phyloP scores from a whole-genome alignment of 2,797 vertebrate genomes.

The Orientallactaga sibirica region DNA sequence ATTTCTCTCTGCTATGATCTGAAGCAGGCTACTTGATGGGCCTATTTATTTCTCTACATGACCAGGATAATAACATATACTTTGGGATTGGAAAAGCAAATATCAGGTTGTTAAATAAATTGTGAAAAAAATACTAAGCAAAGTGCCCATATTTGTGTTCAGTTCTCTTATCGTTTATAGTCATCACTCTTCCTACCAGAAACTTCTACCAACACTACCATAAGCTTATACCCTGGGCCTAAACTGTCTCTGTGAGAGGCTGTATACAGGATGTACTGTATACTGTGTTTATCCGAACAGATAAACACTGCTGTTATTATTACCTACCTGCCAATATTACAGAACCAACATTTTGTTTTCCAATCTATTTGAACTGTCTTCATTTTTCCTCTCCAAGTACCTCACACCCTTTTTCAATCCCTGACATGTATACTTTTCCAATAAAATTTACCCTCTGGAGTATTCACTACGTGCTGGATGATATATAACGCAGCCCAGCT shows the following conservation, averaged over 20 bases:
- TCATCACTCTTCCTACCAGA: not conserved
- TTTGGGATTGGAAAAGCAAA: slow-evolving; percentile 22
- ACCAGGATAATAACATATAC: slow-evolving; percentile 11
- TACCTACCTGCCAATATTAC: not conserved
- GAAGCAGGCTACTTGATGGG: not conserved
- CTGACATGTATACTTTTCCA: slow-evolving; percentile 13
- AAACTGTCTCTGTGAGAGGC: not conserved
- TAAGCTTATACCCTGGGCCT: not conserved
- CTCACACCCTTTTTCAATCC: slow-evolving; percentile 20
- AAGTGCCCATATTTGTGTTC: not conserved
- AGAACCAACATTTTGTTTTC: not conserved
- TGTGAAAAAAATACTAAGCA: slow-evolving; percentile 32
- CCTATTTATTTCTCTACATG: slow-evolving; percentile 4
- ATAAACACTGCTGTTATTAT: not conserved
- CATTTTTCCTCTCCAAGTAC: not conserved
- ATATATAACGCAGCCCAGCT: not conserved
- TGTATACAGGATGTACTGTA: not conserved
- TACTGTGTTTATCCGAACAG: not conserved
- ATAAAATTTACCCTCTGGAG: not conserved
- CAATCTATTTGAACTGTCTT: not conserved
- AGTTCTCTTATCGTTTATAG: slow-evolving; percentile 46
- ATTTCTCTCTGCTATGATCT: not conserved
- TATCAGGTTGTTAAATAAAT: slow-evolving; percentile 43
- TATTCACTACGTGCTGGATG: not conserved
- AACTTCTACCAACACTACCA: slow-evolving; percentile 42